Conservation (phyloP, 1,140 invertebrate species). For the Pentalonia nigronervosa region DNA sequence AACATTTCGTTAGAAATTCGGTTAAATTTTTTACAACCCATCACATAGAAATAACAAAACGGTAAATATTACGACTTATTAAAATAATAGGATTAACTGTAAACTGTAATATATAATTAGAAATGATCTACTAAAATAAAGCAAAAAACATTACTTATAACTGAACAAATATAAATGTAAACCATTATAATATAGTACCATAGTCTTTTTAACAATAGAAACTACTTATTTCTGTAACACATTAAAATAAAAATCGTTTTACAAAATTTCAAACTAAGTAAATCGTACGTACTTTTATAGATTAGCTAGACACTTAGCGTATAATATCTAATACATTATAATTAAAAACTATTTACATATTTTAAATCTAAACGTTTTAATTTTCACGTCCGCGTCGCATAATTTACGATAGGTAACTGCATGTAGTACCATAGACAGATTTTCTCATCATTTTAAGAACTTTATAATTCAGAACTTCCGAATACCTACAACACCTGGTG, state of each 20-base stretch:
- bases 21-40: neutral
- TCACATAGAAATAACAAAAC: neutral
- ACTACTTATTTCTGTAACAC: neutral
- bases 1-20: neutral
- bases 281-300: neutral
- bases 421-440: neutral
- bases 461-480: neutral
- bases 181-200: neutral
- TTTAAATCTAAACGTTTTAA: too few species aligned
- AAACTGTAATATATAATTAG: neutral
- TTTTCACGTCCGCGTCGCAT: neutral
- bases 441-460: neutral
- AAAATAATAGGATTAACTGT: constrained; percentile 12
- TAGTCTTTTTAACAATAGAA: neutral
- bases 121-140: neutral
- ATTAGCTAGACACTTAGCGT: neutral
- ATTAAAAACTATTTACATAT: too few species aligned
- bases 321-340: too few species aligned
- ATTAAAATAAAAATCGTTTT: neutral
- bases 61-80: neutral
- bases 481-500: neutral
- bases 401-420: neutral
- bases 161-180: neutral
- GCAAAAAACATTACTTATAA: neutral
- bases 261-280: neutral